A percentile compares a stretch with the other conserved stretches of the same genome.
Evolutionary conservation across 2,113 vertebrate species (phyloP).

Genomic region (Pachypanchax playfairii): DNA sequence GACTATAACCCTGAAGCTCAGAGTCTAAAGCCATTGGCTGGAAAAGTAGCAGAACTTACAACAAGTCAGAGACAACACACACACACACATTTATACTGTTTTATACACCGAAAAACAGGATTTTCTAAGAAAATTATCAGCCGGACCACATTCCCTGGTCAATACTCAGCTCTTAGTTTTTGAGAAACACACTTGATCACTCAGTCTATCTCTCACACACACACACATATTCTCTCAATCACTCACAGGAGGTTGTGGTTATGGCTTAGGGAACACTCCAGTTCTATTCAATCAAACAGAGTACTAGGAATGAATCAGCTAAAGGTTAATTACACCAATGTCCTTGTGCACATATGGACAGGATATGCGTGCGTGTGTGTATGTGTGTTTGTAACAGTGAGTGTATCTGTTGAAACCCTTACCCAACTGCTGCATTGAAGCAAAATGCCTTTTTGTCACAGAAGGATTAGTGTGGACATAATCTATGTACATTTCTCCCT

Average conservation of each 20-base stretch:
- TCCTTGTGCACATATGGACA: slow-evolving; percentile 71
- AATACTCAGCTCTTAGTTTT: slow-evolving; percentile 37
- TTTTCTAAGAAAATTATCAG: slow-evolving; percentile 32
- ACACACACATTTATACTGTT: slow-evolving; percentile 16
- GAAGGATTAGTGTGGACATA: slow-evolving; percentile 73
- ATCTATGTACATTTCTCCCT: slow-evolving; percentile 73
- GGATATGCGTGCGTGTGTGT: slow-evolving; percentile 35
- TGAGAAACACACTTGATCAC: slow-evolving; percentile 30
- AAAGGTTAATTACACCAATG: slow-evolving; percentile 75
- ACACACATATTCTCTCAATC: slow-evolving; percentile 32
- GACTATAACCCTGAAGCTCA: slow-evolving; percentile 30
- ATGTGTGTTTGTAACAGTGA: slow-evolving; percentile 47
- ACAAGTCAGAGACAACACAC: slow-evolving; percentile 16
- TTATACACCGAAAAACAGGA: slow-evolving; percentile 16
- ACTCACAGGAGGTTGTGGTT: slow-evolving; percentile 60
- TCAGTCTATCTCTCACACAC: background rate
- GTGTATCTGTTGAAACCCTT: slow-evolving; percentile 65
- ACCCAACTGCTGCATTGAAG: slow-evolving; percentile 57
- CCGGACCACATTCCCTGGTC: slow-evolving; percentile 3
- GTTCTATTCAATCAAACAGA: slow-evolving; percentile 72
- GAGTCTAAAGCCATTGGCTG: slow-evolving; percentile 45
- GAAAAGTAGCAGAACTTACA: slow-evolving; percentile 48
- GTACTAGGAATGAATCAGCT: slow-evolving; percentile 69
- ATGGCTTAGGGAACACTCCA: slow-evolving; percentile 72
- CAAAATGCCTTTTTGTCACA: slow-evolving; percentile 71